A percentile compares a stretch with the other conserved stretches of the same genome.
These are phyloP conservation scores for Ceyx cyanopectus DNA, from an alignment of 2,113 vertebrate species.

Conservation along the genomic window DNA sequence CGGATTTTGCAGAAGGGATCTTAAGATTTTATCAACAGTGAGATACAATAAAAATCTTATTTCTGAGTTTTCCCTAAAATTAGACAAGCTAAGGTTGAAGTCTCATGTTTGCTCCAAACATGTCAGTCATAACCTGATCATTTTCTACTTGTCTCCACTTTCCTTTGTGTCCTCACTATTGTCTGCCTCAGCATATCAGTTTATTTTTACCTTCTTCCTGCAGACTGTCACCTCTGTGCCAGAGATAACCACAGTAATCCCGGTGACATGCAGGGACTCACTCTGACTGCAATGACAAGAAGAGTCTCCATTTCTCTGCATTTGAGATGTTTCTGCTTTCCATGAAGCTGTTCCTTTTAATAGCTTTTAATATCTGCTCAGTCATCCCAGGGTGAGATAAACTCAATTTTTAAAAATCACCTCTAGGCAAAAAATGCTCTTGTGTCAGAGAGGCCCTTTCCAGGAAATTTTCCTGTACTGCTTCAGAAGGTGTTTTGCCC, in stretches of 20 bases:
- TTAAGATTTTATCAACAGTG: not conserved
- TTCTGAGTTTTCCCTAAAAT: not conserved
- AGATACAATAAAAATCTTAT: not conserved
- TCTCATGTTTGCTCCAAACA: not conserved
- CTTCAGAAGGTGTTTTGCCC: not conserved
- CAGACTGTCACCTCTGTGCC: not conserved
- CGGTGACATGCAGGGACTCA: not conserved
- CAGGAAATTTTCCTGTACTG: not conserved
- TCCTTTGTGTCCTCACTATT: not conserved
- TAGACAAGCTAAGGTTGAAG: not conserved
- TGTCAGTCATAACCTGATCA: not conserved
- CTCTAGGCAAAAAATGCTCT: not conserved
- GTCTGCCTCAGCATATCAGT: not conserved
- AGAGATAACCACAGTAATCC: not conserved
- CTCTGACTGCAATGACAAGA: not conserved
- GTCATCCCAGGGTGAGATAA: not conserved
- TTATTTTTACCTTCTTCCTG: not conserved
- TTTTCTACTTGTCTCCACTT: not conserved
- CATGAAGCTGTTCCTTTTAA: not conserved
- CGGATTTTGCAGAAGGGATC: not conserved
- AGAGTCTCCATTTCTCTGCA: not conserved
- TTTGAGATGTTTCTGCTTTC: not conserved
- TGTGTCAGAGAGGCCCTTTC: not conserved
- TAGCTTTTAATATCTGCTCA: not conserved
- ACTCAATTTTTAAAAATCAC: not conserved